Percentiles rank a stretch among this genome's conserved stretches.
Conservation (phyloP, 1,140 invertebrate species). For the Drosophila gunungcola region DNA sequence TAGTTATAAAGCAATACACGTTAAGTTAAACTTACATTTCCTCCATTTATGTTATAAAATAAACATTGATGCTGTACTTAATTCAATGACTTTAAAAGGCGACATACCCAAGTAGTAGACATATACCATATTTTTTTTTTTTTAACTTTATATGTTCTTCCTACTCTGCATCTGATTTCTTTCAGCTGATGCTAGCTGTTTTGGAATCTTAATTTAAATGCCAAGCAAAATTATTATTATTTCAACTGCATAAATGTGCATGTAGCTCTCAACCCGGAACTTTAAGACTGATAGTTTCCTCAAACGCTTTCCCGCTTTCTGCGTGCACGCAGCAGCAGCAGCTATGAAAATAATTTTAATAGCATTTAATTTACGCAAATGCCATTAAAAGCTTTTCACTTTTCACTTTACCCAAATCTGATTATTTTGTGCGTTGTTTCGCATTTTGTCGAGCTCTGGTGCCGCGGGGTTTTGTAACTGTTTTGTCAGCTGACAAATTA, state of each 20-base stretch:
- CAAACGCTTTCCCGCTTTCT: slow-evolving; percentile 12
- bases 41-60: too few species aligned
- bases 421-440: slow-evolving; percentile 79
- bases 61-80: too few species aligned
- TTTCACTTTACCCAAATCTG: slow-evolving; percentile 67
- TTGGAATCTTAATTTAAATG: slow-evolving; percentile 71
- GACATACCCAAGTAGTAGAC: not conserved
- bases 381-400: slow-evolving; percentile 80
- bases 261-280: slow-evolving; percentile 24
- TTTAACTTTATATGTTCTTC: not conserved
- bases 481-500: slow-evolving; percentile 53
- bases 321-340: slow-evolving; percentile 8
- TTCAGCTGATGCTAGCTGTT: slow-evolving; percentile 49
- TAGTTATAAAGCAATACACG: too few species aligned
- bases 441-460: slow-evolving; percentile 46
- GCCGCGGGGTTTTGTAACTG: slow-evolving; percentile 29
- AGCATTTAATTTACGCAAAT: slow-evolving; percentile 79
- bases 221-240: slow-evolving; percentile 67
- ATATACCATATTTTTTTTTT: not conserved
- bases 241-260: slow-evolving; percentile 58
- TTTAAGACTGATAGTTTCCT: slow-evolving; percentile 31
- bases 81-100: too few species aligned
- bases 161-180: not conserved
- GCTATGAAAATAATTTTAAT: slow-evolving; percentile 81
- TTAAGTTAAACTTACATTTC: too few species aligned